Evolutionary conservation across 2,113 vertebrate species (phyloP), one percentile per base, ranked within the genome.

Genomic region (Suricata suricatta): DNA sequence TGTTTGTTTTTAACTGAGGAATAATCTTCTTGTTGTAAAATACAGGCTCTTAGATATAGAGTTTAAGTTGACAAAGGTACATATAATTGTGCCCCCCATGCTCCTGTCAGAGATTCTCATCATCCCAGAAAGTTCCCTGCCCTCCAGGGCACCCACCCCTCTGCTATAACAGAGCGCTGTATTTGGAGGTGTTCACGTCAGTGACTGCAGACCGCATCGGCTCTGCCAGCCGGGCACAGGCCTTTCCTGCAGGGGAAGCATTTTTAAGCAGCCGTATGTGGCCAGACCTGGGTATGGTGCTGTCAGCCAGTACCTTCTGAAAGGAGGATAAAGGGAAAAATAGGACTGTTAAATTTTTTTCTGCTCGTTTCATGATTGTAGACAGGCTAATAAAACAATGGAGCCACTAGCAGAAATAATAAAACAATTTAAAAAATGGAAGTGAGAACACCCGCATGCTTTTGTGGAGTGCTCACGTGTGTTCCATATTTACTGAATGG

Each of bases 111-210:
- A 76, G 66, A 41, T 44, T 57, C 21, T 71, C 63, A 21, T 79
- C 38, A 11, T n/a, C n/a, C 44, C 25, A 57, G 76, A 7, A 87
- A 11, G 9, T 79, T 12, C 27, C 35, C 80, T 74, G 25, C 23
- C 27, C 33, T 31, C 54, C 47, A 4, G 25, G 69, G 52, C 68
- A 76, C 3, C 35, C 4, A 0, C 16, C 54, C 50, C n/a, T 38
- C 38, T 23, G 35, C 35, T 15, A 15, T 44, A 29, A 29, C 19
- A 0, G 35, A 17, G 7, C 1, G 0, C 5, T 0, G 0, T 8
- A 17, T 66, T 57, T 85, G 76, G 83, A 72, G 35, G 1, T 38
- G 16, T 54, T 63, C 27, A 5, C 0, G 0, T n/a, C 41, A 6
- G 27, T 44, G 44, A 5, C 11, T 33, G 7, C 6, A 50, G 15